phyloP scores from a whole-genome alignment of 2,797 vertebrate species.

The Acanthornis magna region DNA sequence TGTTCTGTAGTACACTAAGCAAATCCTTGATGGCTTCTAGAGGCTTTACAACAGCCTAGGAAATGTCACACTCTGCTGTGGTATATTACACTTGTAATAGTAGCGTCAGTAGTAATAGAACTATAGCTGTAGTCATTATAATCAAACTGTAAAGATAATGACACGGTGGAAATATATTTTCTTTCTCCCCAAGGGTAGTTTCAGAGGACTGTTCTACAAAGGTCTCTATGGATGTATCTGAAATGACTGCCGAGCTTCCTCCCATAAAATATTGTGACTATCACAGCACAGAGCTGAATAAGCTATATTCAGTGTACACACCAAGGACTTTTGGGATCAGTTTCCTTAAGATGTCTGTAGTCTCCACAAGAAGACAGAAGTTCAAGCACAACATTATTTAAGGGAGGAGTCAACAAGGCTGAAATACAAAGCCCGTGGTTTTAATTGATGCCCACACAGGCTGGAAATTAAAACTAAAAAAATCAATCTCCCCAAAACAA shows the following conservation, averaged over 20 bases:
- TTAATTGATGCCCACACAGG: neutral
- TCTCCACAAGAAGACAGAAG: neutral
- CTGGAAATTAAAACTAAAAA: neutral
- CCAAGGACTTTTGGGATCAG: neutral
- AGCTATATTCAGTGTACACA: neutral
- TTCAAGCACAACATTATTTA: neutral
- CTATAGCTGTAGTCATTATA: slow-evolving; percentile 20
- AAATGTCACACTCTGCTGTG: slow-evolving; percentile 28
- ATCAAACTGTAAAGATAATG: slow-evolving; percentile 36
- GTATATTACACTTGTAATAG: slow-evolving; percentile 13
- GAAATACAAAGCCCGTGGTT: neutral
- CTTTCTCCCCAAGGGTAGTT: neutral
- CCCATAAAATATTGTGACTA: neutral
- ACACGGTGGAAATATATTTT: slow-evolving; percentile 18
- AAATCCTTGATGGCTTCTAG: slow-evolving; percentile 51
- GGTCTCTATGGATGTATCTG: neutral
- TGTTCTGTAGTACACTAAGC: slow-evolving; percentile 30
- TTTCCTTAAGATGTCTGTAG: neutral
- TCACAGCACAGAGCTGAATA: neutral
- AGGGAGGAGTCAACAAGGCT: neutral
- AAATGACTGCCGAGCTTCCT: neutral
- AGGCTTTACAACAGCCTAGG: slow-evolving; percentile 5
- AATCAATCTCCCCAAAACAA: neutral
- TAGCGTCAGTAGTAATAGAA: neutral
- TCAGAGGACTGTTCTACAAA: neutral